Base-by-base conservation (phyloP, 2,797 vertebrate genomes). In the Sebastes matsubarae region DNA sequence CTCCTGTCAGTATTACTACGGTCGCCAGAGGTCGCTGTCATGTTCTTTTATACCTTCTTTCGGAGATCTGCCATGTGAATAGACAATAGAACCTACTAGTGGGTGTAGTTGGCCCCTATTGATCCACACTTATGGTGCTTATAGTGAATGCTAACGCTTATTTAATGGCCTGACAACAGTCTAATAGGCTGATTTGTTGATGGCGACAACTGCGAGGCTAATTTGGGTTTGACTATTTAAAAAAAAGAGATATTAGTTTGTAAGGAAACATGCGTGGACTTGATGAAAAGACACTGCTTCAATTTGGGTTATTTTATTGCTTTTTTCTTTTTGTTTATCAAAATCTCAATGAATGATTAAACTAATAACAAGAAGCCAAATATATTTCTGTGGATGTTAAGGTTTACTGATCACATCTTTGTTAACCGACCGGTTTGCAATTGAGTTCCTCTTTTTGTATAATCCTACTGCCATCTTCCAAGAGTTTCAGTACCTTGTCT, bases 361-460 rank as follows among this genome's bases (percentile, higher is more conserved):
- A 95, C 87, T 84, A 93, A 93, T 83, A 93, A 95, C 74, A 88
- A 94, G 91, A 96, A 96, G 93, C 94, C 95, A 96, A 96, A 96
- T 95, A 94, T 92, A 94, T 95, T 95, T 93, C 85, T 86, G 88
- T 95, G 91, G 91, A 95, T 94, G 91, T 95, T 91, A 87, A 90
- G 83, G 90, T 94, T 94, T 93, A 90, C 88, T 88, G 86, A 91
- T 92, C 81, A 82, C 84, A 64, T 89, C 89, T 91, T 83, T 92
- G 87, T 89, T 86, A 80, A 89, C 73, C 16, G 50, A 82, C 81
- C 77, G 68, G 80, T 91, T 90, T 89, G 73, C 77, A 85, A 50
- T 80, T 86, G 75, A 75, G 84, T 88, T 92, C 72, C 70, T 85
- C 71, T 80, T 92, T 93, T 95, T 94, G 86, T 95, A 93, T 83